Evolutionary conservation across 2,888 invertebrate species (phyloP), one percentile per base, ranked within the genome.

Genomic region (Diplazon laetatorius): DNA sequence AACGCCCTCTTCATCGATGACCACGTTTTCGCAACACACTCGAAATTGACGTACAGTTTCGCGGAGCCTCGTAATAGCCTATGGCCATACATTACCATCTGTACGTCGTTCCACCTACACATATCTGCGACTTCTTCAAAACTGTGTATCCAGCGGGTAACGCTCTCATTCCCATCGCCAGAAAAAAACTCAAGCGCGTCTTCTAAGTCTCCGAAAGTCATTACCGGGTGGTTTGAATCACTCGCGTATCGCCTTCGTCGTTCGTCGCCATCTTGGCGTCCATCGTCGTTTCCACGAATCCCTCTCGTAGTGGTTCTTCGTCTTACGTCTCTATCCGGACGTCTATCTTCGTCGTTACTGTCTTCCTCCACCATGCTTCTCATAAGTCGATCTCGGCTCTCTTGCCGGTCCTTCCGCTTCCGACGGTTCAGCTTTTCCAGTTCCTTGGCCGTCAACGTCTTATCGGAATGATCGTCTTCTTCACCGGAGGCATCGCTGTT

Each of bases 1-100:
- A 82, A n/a, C 0, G 76, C 42, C 18, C 63, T 78, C 16, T 68
- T 75, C 16, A 82, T 50, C 22, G 72, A 75, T 14, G 14, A 57
- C 78, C 73, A 78, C 1, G 68, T 62, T 3, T 68, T 30, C 30
- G 30, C 30, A 30, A 30, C 42, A n/a, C 10, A 30, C 30, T 30
- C 30, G 30, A 30, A 30, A 30, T 30, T 30, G 5, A 50, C 46
- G n/a, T 65, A 52, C 1, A 76, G 18, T 25, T 71, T 71, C 2
- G 78, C 73, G 3, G 63, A 73, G n/a, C 78, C 73, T 5, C 66
- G 52, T 10, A 78, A 60, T 8, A 68, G 39, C 55, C 37, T 68
- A 30, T 73, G 55, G 6, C 60, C 35, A 22, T 76, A 76, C n/a
- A 63, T 44, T 22, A 63, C 42, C 35, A 20, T 70, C 30, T 76